Percentiles rank a stretch among this genome's conserved stretches.
phyloP scores from a whole-genome alignment of 2,888 invertebrate genomes.

The Scaptomyza reducta region DNA sequence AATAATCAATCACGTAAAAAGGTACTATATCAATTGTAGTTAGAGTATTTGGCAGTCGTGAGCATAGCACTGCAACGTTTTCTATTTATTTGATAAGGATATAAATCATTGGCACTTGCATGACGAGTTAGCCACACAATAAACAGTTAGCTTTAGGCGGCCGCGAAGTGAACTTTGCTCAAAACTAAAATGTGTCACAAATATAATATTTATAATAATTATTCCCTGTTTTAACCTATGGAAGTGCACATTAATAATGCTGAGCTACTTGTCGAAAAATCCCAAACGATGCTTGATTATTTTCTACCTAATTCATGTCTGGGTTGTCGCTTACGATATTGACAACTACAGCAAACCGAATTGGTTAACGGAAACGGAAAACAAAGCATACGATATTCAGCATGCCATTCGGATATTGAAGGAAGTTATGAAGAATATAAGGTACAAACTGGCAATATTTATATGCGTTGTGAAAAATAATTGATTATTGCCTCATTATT shows the following conservation, averaged over 20 bases:
- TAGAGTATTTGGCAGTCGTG: neutral
- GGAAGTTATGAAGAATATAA: slow-evolving; percentile 34
- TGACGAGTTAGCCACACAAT: neutral
- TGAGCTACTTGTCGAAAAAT: slow-evolving; percentile 10
- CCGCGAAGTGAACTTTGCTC: slow-evolving; percentile 26
- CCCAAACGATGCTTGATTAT: slow-evolving; percentile 11
- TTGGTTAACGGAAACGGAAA: neutral
- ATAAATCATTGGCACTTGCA: slow-evolving; percentile 18
- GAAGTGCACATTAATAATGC: slow-evolving; percentile 30
- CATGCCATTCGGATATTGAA: slow-evolving; percentile 14
- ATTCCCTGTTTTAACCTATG: slow-evolving; percentile 4
- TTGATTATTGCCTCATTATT: slow-evolving; percentile 24
- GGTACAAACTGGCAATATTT: slow-evolving; percentile 13
- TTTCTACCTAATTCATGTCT: slow-evolving; percentile 26
- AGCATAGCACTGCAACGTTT: neutral
- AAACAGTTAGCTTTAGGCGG: slow-evolving; percentile 27
- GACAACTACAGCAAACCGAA: neutral
- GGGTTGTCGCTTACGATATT: slow-evolving; percentile 14
- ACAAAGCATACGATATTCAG: slow-evolving; percentile 2
- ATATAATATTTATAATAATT: slow-evolving; percentile 1
- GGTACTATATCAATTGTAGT: neutral
- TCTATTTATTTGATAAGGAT: slow-evolving; percentile 27
- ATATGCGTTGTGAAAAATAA: slow-evolving; percentile 7
- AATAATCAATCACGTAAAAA: no score
- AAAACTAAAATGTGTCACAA: slow-evolving; percentile 3